These are phyloP conservation scores for Whitmania pigra DNA, from an alignment of 1,140 invertebrate species.

Conservation along the genomic window DNA sequence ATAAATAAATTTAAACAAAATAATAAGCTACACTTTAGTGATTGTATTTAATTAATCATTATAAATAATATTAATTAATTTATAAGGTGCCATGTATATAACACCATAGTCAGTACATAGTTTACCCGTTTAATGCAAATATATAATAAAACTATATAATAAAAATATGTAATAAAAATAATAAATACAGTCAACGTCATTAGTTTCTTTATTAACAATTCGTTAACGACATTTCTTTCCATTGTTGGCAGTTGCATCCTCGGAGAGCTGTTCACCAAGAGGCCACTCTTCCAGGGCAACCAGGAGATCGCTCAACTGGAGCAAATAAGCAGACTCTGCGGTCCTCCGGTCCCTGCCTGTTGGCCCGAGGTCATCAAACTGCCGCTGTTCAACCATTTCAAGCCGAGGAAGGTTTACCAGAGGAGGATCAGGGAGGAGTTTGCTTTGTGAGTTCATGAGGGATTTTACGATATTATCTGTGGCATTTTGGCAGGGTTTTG, in stretches of 20 bases:
- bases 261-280: constrained; percentile 89
- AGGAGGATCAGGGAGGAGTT: constrained; percentile 83
- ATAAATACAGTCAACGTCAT: too few relatives aligned
- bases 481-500: not conserved
- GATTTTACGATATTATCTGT: not conserved
- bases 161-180: too few relatives aligned
- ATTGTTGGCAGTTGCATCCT: constrained; percentile 72
- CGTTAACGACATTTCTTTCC: not conserved
- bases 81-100: too few relatives aligned
- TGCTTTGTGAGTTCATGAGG: constrained; percentile 47
- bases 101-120: too few relatives aligned
- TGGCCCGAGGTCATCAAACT: constrained; percentile 94
- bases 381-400: constrained; percentile 77
- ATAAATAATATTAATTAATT: too few relatives aligned
- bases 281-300: constrained; percentile 90
- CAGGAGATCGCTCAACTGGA: constrained; percentile 86
- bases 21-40: too few relatives aligned
- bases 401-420: constrained; percentile 78
- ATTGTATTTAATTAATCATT: too few relatives aligned
- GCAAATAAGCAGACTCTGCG: constrained; percentile 83
- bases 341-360: constrained; percentile 85
- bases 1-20: too few relatives aligned
- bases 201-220: too few relatives aligned
- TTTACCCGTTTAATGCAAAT: too few relatives aligned
- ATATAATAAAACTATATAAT: too few relatives aligned